Evolutionary conservation across 2,113 vertebrate genomes (phyloP), one percentile per base, ranked within the genome.

Genomic region (Centropristis striata): DNA sequence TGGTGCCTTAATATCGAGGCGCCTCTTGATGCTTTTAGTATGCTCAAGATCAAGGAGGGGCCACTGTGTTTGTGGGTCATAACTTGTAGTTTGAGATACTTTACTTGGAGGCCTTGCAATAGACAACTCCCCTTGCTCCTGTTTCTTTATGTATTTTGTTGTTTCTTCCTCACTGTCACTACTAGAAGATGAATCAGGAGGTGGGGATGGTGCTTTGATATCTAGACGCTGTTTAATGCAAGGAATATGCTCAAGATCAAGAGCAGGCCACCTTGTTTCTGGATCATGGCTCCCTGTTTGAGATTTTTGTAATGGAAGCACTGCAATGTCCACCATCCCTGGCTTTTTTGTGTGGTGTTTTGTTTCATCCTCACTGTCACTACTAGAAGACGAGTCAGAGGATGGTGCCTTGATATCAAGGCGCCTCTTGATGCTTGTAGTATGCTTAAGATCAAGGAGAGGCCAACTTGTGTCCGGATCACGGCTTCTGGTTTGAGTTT

Each of bases 111-210:
- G 8, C 1, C 1, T 28, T 36, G 39, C 15, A 10, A 9, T 4
- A 0, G 39, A 0, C 8, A 14, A 2, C 6, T 13, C 0, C 0
- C 9, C 49, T 50, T 32, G 61, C 1, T 12, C 0, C 1, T 51
- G 41, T 78, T 9, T 59, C n/a, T 6, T 2, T 59, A 3, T 55
- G 13, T 23, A 6, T 1, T 4, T 2, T 42, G n/a, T n/a, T n/a
- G n/a, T n/a, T n/a, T n/a, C n/a, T n/a, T 32, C 41, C 0, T 81
- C 80, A 75, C 64, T 84, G 25, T 88, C 68, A 55, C 72, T 85
- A 16, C 58, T 80, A 2, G 72, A 67, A 11, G 71, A 61, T 50
- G 42, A 82, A 8, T 68, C 37, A 53, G 46, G 18, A 9, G 5
- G 0, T 14, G 18, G n/a, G 32, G 63, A 60, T 47, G 58, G 21